Conservation (phyloP, 37 sponge, comb jelly and placozoan genomes). For the Dysidea cf. avara region DNA sequence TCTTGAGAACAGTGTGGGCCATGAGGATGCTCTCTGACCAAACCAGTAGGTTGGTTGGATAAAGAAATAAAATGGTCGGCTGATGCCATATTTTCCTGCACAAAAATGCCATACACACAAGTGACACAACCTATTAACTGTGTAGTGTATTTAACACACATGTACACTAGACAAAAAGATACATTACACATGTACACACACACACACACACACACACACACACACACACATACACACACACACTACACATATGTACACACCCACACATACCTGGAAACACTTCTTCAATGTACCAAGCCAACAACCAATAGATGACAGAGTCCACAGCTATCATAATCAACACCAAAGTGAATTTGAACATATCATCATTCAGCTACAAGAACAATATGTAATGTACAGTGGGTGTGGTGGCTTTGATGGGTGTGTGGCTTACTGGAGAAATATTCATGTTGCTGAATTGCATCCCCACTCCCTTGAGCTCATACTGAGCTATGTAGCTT, state of each 20-base stretch:
- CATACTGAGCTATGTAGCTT: conserved; percentile 67
- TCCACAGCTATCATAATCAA: conserved; percentile 76
- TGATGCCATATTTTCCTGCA: conserved; percentile 67
- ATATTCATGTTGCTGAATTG: conserved; percentile 85
- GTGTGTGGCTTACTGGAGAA: conserved; percentile 31
- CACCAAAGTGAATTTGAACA: conserved; percentile 57
- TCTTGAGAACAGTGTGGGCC: background rate
- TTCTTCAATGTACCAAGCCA: conserved; percentile 94
- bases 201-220: too few species aligned
- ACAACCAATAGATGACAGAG: conserved; percentile 67
- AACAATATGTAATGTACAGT: background rate
- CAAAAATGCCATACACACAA: too few species aligned
- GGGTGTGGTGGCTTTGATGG: too few species aligned
- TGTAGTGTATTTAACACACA: too few species aligned
- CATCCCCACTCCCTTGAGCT: conserved; percentile 78
- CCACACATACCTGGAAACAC: conserved; percentile 73
- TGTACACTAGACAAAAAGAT: too few species aligned
- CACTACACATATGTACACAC: too few species aligned
- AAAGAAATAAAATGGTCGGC: conserved; percentile 90
- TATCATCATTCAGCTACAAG: conserved; percentile 57
- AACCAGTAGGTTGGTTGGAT: conserved; percentile 69
- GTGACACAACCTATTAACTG: too few species aligned
- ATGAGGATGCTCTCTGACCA: conserved; percentile 11
- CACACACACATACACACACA: too few species aligned
- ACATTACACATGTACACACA: too few species aligned